phyloP scores from a whole-genome alignment of 53 echinoderm and acorn worm species.

The Antedon mediterranea region DNA sequence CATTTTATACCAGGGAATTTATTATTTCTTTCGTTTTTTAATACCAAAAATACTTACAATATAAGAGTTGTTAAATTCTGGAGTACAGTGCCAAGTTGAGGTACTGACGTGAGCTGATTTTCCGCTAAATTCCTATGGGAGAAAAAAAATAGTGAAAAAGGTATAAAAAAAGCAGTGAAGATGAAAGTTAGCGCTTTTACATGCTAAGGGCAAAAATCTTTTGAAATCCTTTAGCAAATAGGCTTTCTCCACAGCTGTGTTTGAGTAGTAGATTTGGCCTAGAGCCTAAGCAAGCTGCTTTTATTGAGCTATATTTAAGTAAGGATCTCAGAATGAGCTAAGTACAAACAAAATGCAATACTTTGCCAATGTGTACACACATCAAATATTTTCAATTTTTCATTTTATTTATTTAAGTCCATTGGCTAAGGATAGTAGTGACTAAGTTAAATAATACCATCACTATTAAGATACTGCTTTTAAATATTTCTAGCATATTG shows the following conservation, averaged over 20 bases:
- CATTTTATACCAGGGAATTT: no score
- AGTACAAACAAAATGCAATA: not conserved
- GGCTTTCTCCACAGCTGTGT: not conserved
- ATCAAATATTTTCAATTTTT: no score
- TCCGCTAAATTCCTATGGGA: not conserved
- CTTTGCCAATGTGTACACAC: no score
- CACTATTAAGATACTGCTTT: no score
- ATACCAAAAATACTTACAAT: not conserved
- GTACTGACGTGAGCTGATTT: not conserved
- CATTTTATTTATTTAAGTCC: no score
- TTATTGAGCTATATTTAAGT: not conserved
- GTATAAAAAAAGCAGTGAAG: no score
- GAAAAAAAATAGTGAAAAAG: not conserved
- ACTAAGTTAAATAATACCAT: no score
- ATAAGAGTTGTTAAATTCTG: not conserved
- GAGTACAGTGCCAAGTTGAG: not conserved
- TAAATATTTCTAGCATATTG: no score
- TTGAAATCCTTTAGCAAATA: not conserved
- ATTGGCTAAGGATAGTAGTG: no score
- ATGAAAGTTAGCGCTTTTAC: not conserved
- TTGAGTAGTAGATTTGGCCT: not conserved
- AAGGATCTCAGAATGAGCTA: not conserved
- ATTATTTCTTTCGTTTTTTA: no score
- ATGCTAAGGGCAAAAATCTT: not conserved
- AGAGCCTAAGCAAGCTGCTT: not conserved